phyloP scores from a whole-genome alignment of 2,888 invertebrate species.

The Synergus gifuensis region DNA sequence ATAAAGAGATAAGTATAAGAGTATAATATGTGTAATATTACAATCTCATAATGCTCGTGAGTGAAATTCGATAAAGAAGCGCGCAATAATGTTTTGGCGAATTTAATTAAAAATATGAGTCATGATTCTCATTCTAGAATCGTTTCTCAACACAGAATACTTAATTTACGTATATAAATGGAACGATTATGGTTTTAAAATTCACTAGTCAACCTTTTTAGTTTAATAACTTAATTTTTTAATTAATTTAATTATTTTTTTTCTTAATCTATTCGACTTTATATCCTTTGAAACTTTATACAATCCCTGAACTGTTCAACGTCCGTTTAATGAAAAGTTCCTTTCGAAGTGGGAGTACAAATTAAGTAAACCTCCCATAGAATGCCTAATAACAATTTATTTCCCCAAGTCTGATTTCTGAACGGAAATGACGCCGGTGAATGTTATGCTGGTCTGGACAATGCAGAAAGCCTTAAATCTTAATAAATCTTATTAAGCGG shows the following conservation, averaged over 20 bases:
- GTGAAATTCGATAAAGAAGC: neutral
- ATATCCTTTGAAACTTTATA: too few relatives aligned
- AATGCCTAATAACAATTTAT: constrained; percentile 16
- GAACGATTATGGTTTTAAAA: too few relatives aligned
- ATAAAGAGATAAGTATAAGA: neutral
- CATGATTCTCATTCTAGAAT: neutral
- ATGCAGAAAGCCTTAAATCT: constrained; percentile 1
- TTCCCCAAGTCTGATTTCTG: constrained; percentile 11
- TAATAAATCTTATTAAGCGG: constrained; percentile 21
- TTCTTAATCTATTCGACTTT: too few relatives aligned
- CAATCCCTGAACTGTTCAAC: too few relatives aligned
- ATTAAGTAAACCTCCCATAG: constrained; percentile 15
- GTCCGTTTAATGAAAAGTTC: neutral
- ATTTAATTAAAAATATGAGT: neutral
- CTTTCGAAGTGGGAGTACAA: neutral
- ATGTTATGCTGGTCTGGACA: constrained; percentile 20
- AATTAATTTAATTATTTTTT: too few relatives aligned
- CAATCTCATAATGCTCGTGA: neutral
- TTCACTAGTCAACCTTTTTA: too few relatives aligned
- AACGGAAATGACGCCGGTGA: constrained; percentile 21
- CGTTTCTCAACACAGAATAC: neutral
- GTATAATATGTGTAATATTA: neutral
- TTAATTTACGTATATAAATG: too few relatives aligned
- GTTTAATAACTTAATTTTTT: too few relatives aligned
- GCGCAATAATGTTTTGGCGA: neutral